phyloP scores from a whole-genome alignment of 2,888 invertebrate species.

The Eristalis pertinax region DNA sequence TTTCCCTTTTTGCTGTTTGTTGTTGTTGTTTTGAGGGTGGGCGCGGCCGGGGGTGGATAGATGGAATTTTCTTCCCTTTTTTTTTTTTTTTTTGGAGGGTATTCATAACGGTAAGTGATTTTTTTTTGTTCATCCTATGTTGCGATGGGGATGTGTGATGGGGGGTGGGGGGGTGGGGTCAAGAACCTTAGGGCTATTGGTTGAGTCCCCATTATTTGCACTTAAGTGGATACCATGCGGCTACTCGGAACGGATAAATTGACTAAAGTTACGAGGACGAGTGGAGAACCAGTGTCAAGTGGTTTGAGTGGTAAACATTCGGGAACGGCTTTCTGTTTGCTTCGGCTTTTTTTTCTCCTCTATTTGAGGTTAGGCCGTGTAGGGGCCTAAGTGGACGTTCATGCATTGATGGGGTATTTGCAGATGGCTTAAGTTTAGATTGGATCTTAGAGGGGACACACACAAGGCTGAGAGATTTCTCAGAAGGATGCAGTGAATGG shows the following conservation, averaged over 20 bases:
- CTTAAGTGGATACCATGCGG: conserved; percentile 46
- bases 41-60: neutral
- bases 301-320: neutral
- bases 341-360: too few relatives aligned
- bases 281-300: neutral
- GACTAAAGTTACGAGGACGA: conserved; percentile 31
- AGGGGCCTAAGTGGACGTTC: neutral
- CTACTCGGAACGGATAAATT: conserved; percentile 31
- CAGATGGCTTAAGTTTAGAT: neutral
- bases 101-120: conserved; percentile 20
- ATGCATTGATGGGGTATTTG: neutral
- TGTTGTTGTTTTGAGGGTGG: neutral
- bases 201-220: conserved; percentile 22
- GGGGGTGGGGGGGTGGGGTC: neutral
- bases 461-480: neutral
- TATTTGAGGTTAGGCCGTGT: neutral
- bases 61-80: conserved; percentile 1
- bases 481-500: neutral
- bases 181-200: conserved; percentile 18
- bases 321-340: neutral
- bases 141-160: neutral
- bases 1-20: conserved; percentile 8
- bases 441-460: neutral
- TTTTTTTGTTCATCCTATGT: neutral
- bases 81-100: neutral